Base-by-base conservation (phyloP, 2,113 vertebrate species). In the Nothobranchius kuhntae region DNA sequence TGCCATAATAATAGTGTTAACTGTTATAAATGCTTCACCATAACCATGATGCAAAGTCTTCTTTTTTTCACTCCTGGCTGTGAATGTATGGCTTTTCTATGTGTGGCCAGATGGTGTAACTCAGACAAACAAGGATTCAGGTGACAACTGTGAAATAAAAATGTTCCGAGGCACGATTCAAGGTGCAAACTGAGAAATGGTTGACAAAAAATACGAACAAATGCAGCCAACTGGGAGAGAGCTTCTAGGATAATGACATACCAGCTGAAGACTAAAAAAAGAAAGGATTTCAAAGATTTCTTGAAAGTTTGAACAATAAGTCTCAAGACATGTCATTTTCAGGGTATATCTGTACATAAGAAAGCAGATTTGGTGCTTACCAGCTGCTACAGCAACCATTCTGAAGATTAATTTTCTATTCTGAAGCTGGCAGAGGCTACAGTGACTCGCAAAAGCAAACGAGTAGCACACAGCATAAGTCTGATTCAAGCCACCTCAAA, bases 121-220 rank as follows among this genome's bases (percentile, higher is more conserved):
- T 72, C 73, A 70, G 64, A 13, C 54, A 58, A 69, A 53, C 36
- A 13, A 66, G 52, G 67, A 68, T 75, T 75, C 45, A 80, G 71
- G 71, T 68, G 73, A 58, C 48, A 35, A 65, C 46, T 56, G 52
- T 78, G 58, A 68, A 78, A 62, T 63, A 50, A 76, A 78, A 69
- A 60, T 69, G 61, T 81, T 63, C 14, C 40, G 38, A 55, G 71
- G 67, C 61, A 68, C 67, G 53, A 80, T 77, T 68, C 61, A 58
- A 72, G 63, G 53, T 56, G 14, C 42, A 67, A 48, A 65, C 65
- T 59, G 59, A 66, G 65, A 55, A 55, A 58, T 11, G 9, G 64
- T 52, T 61, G 72, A 61, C 42, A 68, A 65, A 56, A 17, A 24
- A 46, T 35, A 61, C 36, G 42, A 21, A 66, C 65, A 61, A 63